A percentile compares a stretch with the other conserved stretches of the same genome.
Evolutionary conservation across 2,113 vertebrate genomes (phyloP).

Genomic region (Aptenodytes forsteri): DNA sequence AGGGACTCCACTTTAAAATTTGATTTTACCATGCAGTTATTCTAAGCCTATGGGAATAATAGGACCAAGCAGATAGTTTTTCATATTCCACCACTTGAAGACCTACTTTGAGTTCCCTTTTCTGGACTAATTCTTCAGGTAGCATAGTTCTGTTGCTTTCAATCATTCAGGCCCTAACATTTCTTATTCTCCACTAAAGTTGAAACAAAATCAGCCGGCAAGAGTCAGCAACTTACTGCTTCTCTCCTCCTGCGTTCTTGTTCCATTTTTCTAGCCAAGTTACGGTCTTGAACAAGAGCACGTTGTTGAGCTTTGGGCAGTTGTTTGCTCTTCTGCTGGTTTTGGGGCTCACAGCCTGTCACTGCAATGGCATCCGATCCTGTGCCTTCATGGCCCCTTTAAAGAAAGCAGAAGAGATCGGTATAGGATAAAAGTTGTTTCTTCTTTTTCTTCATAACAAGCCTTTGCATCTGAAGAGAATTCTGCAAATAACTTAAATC

Average conservation of each 20-base stretch:
- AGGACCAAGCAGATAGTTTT: background rate
- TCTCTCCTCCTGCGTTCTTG: slow-evolving; percentile 88
- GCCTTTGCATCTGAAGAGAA: background rate
- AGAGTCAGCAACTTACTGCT: slow-evolving; percentile 80
- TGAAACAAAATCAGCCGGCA: background rate
- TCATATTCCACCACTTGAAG: background rate
- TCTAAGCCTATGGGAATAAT: background rate
- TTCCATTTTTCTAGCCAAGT: slow-evolving; percentile 85
- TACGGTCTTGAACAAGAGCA: slow-evolving; percentile 69
- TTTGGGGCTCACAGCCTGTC: background rate
- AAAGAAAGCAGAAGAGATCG: background rate
- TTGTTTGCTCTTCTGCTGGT: background rate
- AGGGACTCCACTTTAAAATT: background rate
- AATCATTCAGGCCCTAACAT: background rate
- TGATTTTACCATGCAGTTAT: background rate
- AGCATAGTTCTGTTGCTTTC: background rate
- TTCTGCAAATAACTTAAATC: background rate
- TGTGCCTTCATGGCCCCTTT: slow-evolving; percentile 17
- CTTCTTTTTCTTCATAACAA: background rate
- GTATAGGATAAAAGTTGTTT: background rate
- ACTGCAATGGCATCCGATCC: background rate
- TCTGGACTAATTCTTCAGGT: background rate
- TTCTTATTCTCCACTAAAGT: background rate
- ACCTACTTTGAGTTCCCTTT: background rate
- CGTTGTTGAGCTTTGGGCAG: slow-evolving; percentile 17